Evolutionary conservation across 2,113 vertebrate species (phyloP), one percentile per base, ranked within the genome.

Genomic region (Physeter macrocephalus): DNA sequence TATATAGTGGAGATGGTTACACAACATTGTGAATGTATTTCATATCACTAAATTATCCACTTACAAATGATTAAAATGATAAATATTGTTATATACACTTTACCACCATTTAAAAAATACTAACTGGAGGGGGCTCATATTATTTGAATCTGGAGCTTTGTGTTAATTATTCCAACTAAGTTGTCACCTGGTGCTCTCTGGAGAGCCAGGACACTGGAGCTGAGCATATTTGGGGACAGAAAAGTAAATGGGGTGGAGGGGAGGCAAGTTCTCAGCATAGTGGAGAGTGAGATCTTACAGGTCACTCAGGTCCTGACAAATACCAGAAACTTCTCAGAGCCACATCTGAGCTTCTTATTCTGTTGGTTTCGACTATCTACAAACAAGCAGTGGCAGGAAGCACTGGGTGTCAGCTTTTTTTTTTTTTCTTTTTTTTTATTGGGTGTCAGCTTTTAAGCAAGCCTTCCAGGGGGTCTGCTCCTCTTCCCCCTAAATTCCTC

Each of bases 61-160:
- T 52, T 52, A 49, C 90, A 84, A 71, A 62, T 49, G 81, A n/a
- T 29, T 93, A 85, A 66, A 90, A 54, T 29, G 41, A 39, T 66
- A 14, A 52, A 21, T 31, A 23, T 27, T 41, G n/a, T 23, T 14
- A 52, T 54, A 64, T 31, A 29, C 39, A 31, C 27, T 75, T 61
- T 77, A 18, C 27, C 62, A 57, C 46, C 25, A 41, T 54, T 34
- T 34, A 8, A 17, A 31, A 39, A 31, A 43, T 23, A 15, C 52
- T 54, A 6, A 11, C 29, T 23, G 25, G 20, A 31, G 20, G 7
- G 62, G 52, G 11, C 21, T 31, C 62, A 14, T 3, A 18, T 52
- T 49, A 49, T 31, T 61, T 46, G 83, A 59, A 77, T 29, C 36
- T 12, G 52, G 34, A 31, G 25, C 8, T 49, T 36, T 23, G 2